phyloP scores from a whole-genome alignment of 2,797 vertebrate genomes.

The Pangasius djambal region DNA sequence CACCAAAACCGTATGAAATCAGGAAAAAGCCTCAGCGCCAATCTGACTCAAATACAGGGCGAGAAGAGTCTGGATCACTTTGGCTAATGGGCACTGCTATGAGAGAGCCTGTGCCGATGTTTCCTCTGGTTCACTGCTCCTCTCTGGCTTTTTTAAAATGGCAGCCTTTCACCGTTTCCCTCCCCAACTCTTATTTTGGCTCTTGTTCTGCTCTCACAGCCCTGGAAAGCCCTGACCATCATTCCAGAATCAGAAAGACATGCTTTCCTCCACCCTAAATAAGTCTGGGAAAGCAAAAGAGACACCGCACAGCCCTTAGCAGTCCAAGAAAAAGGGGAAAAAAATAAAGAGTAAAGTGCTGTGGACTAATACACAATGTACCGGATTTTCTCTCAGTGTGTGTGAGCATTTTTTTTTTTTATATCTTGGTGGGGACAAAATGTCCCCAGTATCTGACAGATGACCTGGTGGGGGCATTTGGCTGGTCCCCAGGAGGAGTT shows the following conservation, averaged over 20 bases:
- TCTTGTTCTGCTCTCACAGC: constrained; percentile 30
- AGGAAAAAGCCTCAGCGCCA: not conserved
- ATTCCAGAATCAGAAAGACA: constrained; percentile 32
- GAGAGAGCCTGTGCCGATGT: constrained; percentile 49
- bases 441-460: not conserved
- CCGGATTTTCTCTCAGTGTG: not conserved
- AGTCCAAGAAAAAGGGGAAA: not conserved
- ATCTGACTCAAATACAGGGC: constrained; percentile 40
- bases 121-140: constrained; percentile 54
- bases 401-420: not conserved
- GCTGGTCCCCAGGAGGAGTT: not conserved
- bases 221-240: constrained; percentile 37
- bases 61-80: constrained; percentile 63
- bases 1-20: not conserved
- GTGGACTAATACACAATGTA: constrained; percentile 28
- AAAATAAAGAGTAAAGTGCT: not conserved
- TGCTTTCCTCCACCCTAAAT: constrained; percentile 10
- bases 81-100: constrained; percentile 47
- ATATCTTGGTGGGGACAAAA: not conserved
- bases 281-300: constrained; percentile 40
- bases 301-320: constrained; percentile 9
- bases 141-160: constrained; percentile 50
- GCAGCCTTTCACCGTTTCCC: constrained; percentile 14
- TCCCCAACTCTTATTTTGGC: constrained; percentile 41
- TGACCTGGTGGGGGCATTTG: not conserved